Evolutionary conservation across 2,797 vertebrate genomes (phyloP).

Genomic region (Paratrypauchen microcephalus): DNA sequence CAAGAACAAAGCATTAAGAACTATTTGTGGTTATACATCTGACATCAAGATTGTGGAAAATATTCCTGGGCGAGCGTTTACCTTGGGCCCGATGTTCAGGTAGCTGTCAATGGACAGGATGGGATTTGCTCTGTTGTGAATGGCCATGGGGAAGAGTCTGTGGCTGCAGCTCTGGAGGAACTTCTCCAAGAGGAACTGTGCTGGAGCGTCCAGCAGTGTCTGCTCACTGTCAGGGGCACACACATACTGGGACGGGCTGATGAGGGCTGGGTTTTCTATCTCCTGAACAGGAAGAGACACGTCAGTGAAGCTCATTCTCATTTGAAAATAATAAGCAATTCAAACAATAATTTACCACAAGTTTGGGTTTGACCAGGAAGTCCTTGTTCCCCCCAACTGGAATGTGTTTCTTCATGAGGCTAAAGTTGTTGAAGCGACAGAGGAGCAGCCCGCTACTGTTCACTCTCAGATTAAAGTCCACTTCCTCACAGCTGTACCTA

Average conservation of each 20-base stretch:
- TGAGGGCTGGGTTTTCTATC: conserved; percentile 80
- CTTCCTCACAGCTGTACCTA: conserved; percentile 96
- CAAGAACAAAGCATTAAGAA: neutral
- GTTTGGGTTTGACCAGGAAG: conserved; percentile 90
- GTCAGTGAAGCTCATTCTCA: too few relatives aligned
- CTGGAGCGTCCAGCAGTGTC: conserved; percentile 89
- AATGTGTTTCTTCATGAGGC: conserved; percentile 96
- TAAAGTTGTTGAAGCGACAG: conserved; percentile 97
- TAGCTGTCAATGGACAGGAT: conserved; percentile 96
- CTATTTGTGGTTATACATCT: neutral
- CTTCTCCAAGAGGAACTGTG: conserved; percentile 94
- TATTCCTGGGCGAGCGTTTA: conserved; percentile 54
- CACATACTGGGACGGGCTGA: conserved; percentile 90
- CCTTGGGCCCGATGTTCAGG: conserved; percentile 93
- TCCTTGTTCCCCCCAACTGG: conserved; percentile 91
- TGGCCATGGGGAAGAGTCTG: conserved; percentile 91
- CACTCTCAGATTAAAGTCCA: conserved; percentile 95
- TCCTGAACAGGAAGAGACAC: conserved; percentile 70
- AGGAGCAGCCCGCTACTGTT: conserved; percentile 93
- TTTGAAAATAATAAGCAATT: neutral
- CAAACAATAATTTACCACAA: conserved; percentile 76
- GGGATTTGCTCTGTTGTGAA: conserved; percentile 87
- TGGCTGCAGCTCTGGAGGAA: conserved; percentile 92
- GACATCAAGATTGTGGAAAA: neutral
- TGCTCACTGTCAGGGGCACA: conserved; percentile 98